phyloP scores from a whole-genome alignment of 53 echinoderm and acorn worm species.

The Apostichopus leukothele region DNA sequence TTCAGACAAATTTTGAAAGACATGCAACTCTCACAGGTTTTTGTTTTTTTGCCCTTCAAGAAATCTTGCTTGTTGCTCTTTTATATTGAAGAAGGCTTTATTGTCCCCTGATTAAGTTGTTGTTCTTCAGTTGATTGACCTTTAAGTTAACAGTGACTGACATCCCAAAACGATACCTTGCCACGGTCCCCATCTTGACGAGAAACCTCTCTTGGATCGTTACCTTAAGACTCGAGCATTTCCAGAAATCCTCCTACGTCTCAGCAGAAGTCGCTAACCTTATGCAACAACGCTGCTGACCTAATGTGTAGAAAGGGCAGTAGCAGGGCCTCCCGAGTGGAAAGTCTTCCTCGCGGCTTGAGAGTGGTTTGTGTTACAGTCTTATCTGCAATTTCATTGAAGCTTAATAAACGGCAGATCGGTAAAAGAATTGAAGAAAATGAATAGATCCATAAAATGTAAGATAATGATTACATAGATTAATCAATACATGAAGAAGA shows the following conservation, averaged over 20 bases:
- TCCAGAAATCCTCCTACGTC: not conserved
- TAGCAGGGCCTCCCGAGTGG: not conserved
- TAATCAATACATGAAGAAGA: too few relatives aligned
- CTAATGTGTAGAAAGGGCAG: not conserved
- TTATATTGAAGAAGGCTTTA: too few relatives aligned
- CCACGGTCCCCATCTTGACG: not conserved
- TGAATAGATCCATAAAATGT: too few relatives aligned
- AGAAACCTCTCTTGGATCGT: not conserved
- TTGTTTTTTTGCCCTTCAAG: too few relatives aligned
- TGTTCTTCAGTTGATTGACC: not conserved
- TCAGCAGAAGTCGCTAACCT: not conserved
- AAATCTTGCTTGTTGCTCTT: too few relatives aligned
- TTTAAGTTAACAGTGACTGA: not conserved
- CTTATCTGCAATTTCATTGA: not conserved
- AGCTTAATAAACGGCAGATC: too few relatives aligned
- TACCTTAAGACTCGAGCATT: not conserved
- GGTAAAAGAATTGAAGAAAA: too few relatives aligned
- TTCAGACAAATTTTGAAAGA: too few relatives aligned
- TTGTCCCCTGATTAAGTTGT: not conserved
- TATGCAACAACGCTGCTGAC: not conserved
- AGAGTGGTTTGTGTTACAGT: conserved; percentile 7
- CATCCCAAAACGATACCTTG: not conserved
- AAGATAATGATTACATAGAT: too few relatives aligned
- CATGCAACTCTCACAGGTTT: too few relatives aligned
- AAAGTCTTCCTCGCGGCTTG: conserved; percentile 18